Evolutionary conservation across 2,113 vertebrate species (phyloP), one percentile per base, ranked within the genome.

Genomic region (Hepsetus odoe): DNA sequence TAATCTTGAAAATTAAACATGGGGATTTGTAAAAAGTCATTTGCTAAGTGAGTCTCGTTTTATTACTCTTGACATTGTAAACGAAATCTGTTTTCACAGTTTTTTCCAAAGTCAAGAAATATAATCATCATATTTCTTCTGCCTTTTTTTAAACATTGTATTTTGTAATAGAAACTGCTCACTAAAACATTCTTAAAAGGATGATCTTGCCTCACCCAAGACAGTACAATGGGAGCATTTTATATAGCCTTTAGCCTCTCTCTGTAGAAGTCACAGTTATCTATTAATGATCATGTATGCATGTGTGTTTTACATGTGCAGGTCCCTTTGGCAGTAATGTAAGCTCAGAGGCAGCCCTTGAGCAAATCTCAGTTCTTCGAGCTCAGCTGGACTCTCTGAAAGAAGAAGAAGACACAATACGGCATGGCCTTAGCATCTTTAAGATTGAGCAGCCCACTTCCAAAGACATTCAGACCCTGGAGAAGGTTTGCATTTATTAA

Each of bases 381-480:
- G 72, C 83, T n/a, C 80, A 88, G 82, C 88, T 95, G 80, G 84
- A 84, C 5, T 4, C 76, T 73, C 84, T 94, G 86, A 88, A 90
- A 61, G 89, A 90, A 0, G 94, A 95, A 77, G 93, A 95, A 77
- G 86, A 72, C 42, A 69, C 3, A 26, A 88, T 94, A 8, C 86
- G 84, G 16, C 32, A 84, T 1, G 92, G 91, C 75, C 87, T 94
- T 72, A 85, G 90, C 81, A 87, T 94, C 85, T 94, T 95, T 85
- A 92, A 92, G 80, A 93, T 94, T 0, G 93, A 93, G 24, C 92
- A 94, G 59, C 91, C 92, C 0, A 5, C 76, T 55, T 94, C 92
- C 76, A 93, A 93, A 81, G 93, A 95, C 58, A 86, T 95, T 12
- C 93, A 92, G 82, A 86, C 74, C 53, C 83, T 94, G 81, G 93